Base-by-base conservation (phyloP, 2,888 invertebrate genomes). In the Pimpla rufipes region DNA sequence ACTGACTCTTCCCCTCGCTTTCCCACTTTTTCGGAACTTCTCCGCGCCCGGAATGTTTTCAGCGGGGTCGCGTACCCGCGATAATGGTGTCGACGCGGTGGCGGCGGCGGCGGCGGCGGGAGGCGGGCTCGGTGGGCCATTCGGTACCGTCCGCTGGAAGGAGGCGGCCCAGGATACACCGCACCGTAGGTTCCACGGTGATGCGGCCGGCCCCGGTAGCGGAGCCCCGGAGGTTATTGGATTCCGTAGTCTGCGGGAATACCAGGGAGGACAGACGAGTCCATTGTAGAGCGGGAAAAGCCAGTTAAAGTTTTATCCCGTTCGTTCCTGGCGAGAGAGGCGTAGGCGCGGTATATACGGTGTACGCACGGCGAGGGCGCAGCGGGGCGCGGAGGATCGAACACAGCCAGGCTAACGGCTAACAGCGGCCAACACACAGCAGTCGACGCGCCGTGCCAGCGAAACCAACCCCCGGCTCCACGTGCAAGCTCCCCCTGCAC, bases 221-320 rank as follows among this genome's bases (percentile, higher is more conserved):
- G 23, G 5, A 52, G 57, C 68, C 47, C 52, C 64, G 79, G 74
- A 78, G 76, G 83, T 85, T 86, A 85, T 85, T 83, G 85, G 84
- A 85, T 86, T 86, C 82, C 84, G 82, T 77, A 85, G 84, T 84
- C 82, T 85, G 81, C 81, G 81, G n/a, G 84, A 87, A 87, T 87
- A 82, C 82, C 71, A 73, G 80, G 57, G 52, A 66, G 79, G 82
- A 79, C 77, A 79, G 83, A 85, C 86, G 76, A 85, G 79, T 84
- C 83, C 85, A 86, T 86, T 85, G 85, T 85, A 45, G 79, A 78
- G 83, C 40, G 57, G 80, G 80, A 82, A 84, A 84, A 84, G 83
- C 85, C 83, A 85, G 85, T 85, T 85, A 84, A 84, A 85, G 67
- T 84, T 85, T 82, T 82, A 84, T 85, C 81, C 76, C 75, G 74